These are phyloP conservation scores for Rhincodon typus DNA, from an alignment of 2,797 vertebrate species.

Conservation along the genomic window DNA sequence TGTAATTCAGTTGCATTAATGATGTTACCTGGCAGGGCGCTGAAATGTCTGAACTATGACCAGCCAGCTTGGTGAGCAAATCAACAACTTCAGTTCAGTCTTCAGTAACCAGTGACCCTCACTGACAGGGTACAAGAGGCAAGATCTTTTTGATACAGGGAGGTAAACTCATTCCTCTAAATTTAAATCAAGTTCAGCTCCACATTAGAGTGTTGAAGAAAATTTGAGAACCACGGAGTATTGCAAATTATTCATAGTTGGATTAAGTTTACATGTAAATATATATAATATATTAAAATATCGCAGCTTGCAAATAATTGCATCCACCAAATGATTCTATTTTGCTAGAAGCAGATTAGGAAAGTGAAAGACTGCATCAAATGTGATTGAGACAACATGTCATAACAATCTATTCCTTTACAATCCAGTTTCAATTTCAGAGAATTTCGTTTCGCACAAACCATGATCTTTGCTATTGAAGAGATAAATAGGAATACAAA, in stretches of 20 bases:
- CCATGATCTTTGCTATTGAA: conserved; percentile 26
- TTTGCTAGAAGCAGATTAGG: not conserved
- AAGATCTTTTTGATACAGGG: not conserved
- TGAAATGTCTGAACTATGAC: no score
- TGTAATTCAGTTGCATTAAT: no score
- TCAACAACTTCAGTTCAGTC: not conserved
- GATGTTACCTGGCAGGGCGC: no score
- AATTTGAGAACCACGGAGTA: not conserved
- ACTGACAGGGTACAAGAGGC: not conserved
- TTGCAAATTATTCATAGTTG: no score
- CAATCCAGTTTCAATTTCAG: not conserved
- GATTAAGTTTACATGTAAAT: not conserved
- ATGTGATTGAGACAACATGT: not conserved
- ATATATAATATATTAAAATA: not conserved
- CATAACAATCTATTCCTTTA: not conserved
- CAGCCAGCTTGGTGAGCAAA: no score
- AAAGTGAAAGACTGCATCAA: not conserved
- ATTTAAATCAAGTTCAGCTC: not conserved
- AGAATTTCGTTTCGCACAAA: not conserved
- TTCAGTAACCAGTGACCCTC: not conserved
- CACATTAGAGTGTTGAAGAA: not conserved
- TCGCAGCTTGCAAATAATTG: not conserved
- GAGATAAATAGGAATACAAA: not conserved
- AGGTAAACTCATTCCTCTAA: not conserved
- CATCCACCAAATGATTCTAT: not conserved